Percentiles rank a stretch among this genome's conserved stretches.
phyloP scores from a whole-genome alignment of 2,888 invertebrate species.

The Alentia gelatinosa region DNA sequence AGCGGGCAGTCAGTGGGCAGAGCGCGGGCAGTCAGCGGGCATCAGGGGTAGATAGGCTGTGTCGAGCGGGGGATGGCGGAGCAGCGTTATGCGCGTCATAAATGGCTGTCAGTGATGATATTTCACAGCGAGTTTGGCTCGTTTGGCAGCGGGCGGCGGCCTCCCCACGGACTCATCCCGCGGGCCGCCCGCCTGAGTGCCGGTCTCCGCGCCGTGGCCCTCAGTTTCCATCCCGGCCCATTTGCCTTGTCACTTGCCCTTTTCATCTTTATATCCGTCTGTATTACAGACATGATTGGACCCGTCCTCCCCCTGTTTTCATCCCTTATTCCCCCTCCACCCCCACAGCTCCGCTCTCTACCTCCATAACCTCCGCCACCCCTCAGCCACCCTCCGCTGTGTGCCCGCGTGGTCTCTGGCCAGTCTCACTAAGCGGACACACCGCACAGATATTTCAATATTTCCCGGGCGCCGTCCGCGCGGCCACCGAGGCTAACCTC shows the following conservation, averaged over 20 bases:
- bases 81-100: slow-evolving; percentile 41
- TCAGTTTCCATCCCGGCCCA: slow-evolving; percentile 24
- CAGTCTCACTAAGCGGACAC: neutral
- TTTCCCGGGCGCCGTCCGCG: neutral
- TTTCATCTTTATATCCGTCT: slow-evolving; percentile 54
- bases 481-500: neutral
- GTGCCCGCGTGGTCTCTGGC: neutral
- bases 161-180: slow-evolving; percentile 22
- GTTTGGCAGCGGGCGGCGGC: neutral
- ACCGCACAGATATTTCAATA: slow-evolving; percentile 38
- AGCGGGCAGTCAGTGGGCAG: no score
- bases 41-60: no score
- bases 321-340: neutral
- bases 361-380: neutral
- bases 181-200: slow-evolving; percentile 3
- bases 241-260: slow-evolving; percentile 54
- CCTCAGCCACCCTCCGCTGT: neutral
- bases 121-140: slow-evolving; percentile 52
- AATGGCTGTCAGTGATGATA: slow-evolving; percentile 50
- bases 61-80: neutral
- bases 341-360: neutral
- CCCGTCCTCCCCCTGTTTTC: slow-evolving; percentile 39
- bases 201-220: neutral
- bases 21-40: no score
- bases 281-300: slow-evolving; percentile 28